Conservation (phyloP, 1,140 invertebrate genomes). For the Pteromalus puparum region DNA sequence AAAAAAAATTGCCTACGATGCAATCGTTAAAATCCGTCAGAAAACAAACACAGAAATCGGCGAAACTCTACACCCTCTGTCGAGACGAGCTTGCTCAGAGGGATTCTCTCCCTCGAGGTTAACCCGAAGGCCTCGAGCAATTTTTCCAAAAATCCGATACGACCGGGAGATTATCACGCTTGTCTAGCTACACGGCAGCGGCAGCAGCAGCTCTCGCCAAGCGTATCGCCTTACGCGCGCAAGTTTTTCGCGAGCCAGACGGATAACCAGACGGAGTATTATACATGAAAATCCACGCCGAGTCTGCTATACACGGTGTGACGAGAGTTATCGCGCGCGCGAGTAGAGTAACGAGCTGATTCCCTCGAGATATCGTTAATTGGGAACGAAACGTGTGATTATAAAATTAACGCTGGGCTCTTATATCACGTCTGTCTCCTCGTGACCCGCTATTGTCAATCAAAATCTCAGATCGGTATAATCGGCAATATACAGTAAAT, state of each 20-base stretch:
- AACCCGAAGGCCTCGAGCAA: slow-evolving; percentile 2
- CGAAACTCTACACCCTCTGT: background rate
- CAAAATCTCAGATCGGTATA: too few species aligned
- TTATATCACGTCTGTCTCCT: too few species aligned
- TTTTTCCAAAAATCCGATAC: slow-evolving; percentile 50
- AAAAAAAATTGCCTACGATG: too few species aligned
- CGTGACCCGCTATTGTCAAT: too few species aligned
- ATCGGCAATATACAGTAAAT: too few species aligned
- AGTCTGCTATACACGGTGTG: background rate
- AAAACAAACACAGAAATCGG: too few species aligned
- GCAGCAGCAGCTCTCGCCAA: background rate
- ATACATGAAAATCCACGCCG: background rate
- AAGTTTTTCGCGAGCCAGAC: slow-evolving; percentile 20
- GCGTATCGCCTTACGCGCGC: slow-evolving; percentile 43
- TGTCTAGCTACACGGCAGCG: slow-evolving; percentile 31
- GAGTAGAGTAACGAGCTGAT: background rate
- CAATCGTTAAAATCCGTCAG: too few species aligned
- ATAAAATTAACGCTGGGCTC: too few species aligned
- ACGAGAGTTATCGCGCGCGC: background rate
- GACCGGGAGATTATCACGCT: slow-evolving; percentile 40
- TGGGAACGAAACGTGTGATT: background rate
- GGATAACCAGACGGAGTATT: background rate
- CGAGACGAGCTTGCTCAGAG: too few species aligned
- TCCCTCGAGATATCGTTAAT: background rate
- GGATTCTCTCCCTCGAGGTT: background rate